Conservation (phyloP, 2,797 vertebrate genomes). For the Channa striata region DNA sequence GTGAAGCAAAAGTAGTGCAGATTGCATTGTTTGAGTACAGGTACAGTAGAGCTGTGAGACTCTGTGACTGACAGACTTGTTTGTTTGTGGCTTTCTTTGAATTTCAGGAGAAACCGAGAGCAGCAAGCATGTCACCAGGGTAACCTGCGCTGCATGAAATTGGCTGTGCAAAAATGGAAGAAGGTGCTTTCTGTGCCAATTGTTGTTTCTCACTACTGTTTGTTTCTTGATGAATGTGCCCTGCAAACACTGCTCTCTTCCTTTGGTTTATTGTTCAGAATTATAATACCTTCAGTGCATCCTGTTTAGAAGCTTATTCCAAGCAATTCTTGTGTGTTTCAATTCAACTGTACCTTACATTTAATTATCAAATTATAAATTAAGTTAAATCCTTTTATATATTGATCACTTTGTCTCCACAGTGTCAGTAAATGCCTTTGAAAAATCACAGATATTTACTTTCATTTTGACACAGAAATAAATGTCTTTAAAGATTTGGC, state of each 20-base stretch:
- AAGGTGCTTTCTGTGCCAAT: constrained; percentile 79
- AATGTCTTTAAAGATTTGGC: too few relatives aligned
- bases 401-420: neutral
- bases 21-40: neutral
- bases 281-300: neutral
- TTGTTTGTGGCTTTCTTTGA: constrained; percentile 34
- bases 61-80: neutral
- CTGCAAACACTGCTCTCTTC: neutral
- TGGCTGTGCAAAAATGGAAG: constrained; percentile 87
- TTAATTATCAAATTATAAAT: too few relatives aligned
- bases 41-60: neutral
- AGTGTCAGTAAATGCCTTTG: neutral
- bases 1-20: constrained; percentile 32
- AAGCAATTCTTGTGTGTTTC: too few relatives aligned
- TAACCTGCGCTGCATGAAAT: constrained; percentile 64
- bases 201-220: neutral
- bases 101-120: constrained; percentile 80
- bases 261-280: neutral
- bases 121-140: constrained; percentile 76
- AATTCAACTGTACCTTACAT: too few relatives aligned
- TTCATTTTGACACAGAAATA: too few relatives aligned
- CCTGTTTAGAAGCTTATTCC: too few relatives aligned
- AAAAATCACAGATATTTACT: too few relatives aligned
- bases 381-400: too few relatives aligned
- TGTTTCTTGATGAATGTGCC: neutral